Evolutionary conservation across 2,888 invertebrate species (phyloP), one percentile per base, ranked within the genome.

Genomic region (Acrocera orbiculus): DNA sequence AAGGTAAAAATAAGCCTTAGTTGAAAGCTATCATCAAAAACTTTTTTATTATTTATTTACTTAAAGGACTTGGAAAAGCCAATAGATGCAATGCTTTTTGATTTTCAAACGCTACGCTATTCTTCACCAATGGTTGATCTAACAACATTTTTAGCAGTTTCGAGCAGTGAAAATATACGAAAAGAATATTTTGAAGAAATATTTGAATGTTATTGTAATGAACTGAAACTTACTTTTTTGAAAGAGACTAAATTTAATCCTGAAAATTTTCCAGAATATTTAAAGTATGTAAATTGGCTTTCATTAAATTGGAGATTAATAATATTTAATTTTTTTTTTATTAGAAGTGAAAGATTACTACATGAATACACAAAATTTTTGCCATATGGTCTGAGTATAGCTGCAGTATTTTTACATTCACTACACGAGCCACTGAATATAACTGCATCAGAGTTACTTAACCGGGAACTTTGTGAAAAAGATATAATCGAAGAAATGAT

Each of bases 91-190:
- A 53, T 57, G 47, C 56, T 59, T 55, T 60, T 59, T 33, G 59
- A 60, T 45, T 52, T 58, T 27, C 59, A 60, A 43, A 59, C 58
- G 1, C 37, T 58, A 26, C 48, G 55, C 2, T 40, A 53, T 24
- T 46, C 48, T 6, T 58, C 60, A 10, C 60, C 59, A 20, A 59
- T 58, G 60, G 30, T 57, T 1, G 59, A 60, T 40, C 41, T 60
- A 2, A 22, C 44, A 2, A 37, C 50, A 4, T 56, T 57, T 29
- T 36, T 60, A 20, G 43, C 49, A 2, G 27, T 55, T 1, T 57
- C 57, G 4, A 34, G 48, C 2, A 51, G 48, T 29, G 44, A 46
- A 1, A 49, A 51, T 13, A 48, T 54, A 3, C 53, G 58, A 4
- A 27, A 42, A 20, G 35, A 37, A 4, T 22, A 57, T 41, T 58